Evolutionary conservation across 64 coral and sea anemone genomes (phyloP), one percentile per base, ranked within the genome.

Genomic region (Montipora cactus): DNA sequence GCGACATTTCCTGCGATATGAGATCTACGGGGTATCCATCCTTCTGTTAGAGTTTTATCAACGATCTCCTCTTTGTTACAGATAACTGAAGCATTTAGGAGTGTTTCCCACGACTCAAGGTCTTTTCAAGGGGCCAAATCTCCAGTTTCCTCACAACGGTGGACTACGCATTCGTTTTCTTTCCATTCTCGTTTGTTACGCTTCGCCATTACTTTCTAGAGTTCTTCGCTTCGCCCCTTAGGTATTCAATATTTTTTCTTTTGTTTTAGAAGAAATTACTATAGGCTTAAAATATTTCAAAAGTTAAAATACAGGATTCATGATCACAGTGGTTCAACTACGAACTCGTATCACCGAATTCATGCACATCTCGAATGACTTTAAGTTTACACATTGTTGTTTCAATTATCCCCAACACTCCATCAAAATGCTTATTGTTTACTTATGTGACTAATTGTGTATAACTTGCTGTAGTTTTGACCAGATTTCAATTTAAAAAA

Each of bases 31-130:
- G 28, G 37, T 37, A 37, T 37, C 37, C 37, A 37, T 37, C 37
- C 37, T 37, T 37, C 37, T 37, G 1, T 37, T 37, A 37, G 37
- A 37, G 37, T 37, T 37, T 37, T 37, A 37, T 37, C 37, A 37
- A 37, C 37, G 1, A 37, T 37, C 37, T 37, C 1, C 37, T 37
- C 37, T 37, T 37, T 0, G 57, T 93, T 55, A 25, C 80, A 23
- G 44, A 93, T 79, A 76, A 45, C 21, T n/a, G 81, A 81, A 67
- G 81, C 75, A 49, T 80, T 87, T 9, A 87, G 45, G 9, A 87
- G 23, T 55, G 44, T 80, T 58, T 79, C 52, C 83, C 91, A 93
- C 8, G 91, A 93, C 20, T 88, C 44, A 49, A 77, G 44, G 13
- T 93, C 75, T 70, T 93, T 85, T 87, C 52, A 66, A 18, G 59